Conservation (phyloP, 2,113 vertebrate species). For the Spilogale gracilis region DNA sequence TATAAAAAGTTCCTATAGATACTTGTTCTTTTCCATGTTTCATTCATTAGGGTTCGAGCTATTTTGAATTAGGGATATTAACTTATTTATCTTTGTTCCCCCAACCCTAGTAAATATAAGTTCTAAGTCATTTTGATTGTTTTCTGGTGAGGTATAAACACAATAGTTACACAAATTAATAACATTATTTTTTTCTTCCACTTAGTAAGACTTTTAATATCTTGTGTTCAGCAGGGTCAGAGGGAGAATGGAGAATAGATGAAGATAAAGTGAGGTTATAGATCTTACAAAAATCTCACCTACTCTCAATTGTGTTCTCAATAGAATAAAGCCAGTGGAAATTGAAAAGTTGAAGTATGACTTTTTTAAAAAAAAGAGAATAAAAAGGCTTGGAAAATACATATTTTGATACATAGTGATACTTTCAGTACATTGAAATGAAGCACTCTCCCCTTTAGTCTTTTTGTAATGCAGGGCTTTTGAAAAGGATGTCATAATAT, state of each 20-base stretch:
- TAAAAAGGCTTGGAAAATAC: background rate
- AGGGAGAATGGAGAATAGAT: background rate
- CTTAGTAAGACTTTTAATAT: background rate
- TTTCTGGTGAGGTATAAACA: background rate
- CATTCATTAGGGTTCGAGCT: background rate
- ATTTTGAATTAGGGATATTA: background rate
- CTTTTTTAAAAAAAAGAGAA: background rate
- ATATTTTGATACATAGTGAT: background rate
- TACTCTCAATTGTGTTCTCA: background rate
- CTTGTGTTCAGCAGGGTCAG: background rate
- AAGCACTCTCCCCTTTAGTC: background rate
- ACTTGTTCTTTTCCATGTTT: background rate
- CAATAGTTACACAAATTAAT: background rate
- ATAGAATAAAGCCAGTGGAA: background rate
- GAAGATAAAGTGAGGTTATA: background rate
- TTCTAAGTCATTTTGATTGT: background rate
- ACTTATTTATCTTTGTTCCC: background rate
- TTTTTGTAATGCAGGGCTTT: background rate
- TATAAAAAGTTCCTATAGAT: background rate
- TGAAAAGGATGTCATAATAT: background rate
- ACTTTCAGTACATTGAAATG: background rate
- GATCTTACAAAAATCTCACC: background rate
- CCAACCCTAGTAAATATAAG: background rate
- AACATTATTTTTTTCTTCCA: background rate
- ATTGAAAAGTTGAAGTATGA: background rate